Evolutionary conservation across 2,113 vertebrate genomes (phyloP), one percentile per base, ranked within the genome.

Genomic region (Capreolus pygargus): DNA sequence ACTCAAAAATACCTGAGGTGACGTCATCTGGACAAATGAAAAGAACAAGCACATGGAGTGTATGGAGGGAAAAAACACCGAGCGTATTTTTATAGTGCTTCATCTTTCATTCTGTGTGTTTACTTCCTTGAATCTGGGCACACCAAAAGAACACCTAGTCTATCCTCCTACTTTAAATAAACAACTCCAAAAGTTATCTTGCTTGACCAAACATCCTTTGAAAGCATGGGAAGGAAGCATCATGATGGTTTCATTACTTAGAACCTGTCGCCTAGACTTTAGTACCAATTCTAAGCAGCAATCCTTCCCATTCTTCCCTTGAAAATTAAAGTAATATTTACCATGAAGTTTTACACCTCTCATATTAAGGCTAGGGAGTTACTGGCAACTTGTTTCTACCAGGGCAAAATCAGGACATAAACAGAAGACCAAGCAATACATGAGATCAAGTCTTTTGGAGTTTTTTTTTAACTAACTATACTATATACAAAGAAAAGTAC

Each of bases 101-200:
- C 55, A 92, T 47, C 79, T 94, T 96, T 95, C 45, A 81, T 16
- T 93, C 43, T 39, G 6, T 36, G 25, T 52, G 50, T 87, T 61
- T 39, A 79, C 45, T 96, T 95, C 88, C 92, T 92, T 84, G 21
- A 90, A 92, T 74, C 54, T 87, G 70, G 19, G 33, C n/a, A 84
- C 27, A 58, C 64, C 64, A 89, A 60, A 91, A 50, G 78, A 92
- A 60, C 57, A 84, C 57, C 74, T 79, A 57, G 55, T 89, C 88
- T 79, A 92, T n/a, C 10, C 7, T 36, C 30, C 58, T 61, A 61
- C 52, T 58, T 83, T 95, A 88, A 67, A 94, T 50, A 93, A 95
- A 95, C 58, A 96, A 84, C 47, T 90, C 83, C 84, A 96, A 54
- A 85, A 61, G 36, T 15, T 47, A 92, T 10, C 39, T n/a, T 83